Conservation (phyloP, 2,113 vertebrate genomes). For the Xiphophorus maculatus region DNA sequence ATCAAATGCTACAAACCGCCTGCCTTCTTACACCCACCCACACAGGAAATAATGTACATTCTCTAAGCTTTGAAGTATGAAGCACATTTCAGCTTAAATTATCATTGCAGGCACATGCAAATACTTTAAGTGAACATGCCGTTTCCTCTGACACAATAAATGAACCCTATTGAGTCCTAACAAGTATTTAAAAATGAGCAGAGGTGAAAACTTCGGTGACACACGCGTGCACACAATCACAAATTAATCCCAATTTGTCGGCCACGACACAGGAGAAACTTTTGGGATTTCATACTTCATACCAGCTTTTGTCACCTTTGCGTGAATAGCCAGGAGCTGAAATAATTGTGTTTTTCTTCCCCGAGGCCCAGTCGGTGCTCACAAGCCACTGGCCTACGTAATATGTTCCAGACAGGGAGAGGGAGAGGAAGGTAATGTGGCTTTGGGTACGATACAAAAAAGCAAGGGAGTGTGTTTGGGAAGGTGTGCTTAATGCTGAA, state of each 20-base stretch:
- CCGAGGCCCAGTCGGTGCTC: conserved; percentile 72
- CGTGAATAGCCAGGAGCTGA: conserved; percentile 78
- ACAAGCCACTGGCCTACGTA: conserved; percentile 82
- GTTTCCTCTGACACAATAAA: conserved; percentile 41
- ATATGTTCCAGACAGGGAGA: conserved; percentile 71
- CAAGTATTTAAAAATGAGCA: conserved; percentile 71
- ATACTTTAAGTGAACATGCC: conserved; percentile 4
- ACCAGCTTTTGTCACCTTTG: conserved; percentile 82
- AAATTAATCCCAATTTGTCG: conserved; percentile 81
- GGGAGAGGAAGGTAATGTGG: conserved; percentile 1
- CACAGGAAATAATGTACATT: conserved; percentile 22
- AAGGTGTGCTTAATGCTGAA: conserved; percentile 15
- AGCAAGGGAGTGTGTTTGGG: not conserved
- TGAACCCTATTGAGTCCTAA: conserved; percentile 44
- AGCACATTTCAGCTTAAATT: conserved; percentile 42
- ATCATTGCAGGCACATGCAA: conserved; percentile 19
- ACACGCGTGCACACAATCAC: conserved; percentile 70
- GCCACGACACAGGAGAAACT: conserved; percentile 72
- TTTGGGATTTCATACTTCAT: conserved; percentile 82
- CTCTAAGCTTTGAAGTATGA: conserved; percentile 19
- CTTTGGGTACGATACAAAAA: conserved; percentile 40
- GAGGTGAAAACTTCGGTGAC: conserved; percentile 76
- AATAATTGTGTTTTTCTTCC: conserved; percentile 81
- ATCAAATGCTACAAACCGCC: conserved; percentile 38
- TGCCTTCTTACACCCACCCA: conserved; percentile 22